A percentile compares a stretch with the other conserved stretches of the same genome.
Evolutionary conservation across 1,140 invertebrate species (phyloP).

Genomic region (Eriosoma lanigerum): DNA sequence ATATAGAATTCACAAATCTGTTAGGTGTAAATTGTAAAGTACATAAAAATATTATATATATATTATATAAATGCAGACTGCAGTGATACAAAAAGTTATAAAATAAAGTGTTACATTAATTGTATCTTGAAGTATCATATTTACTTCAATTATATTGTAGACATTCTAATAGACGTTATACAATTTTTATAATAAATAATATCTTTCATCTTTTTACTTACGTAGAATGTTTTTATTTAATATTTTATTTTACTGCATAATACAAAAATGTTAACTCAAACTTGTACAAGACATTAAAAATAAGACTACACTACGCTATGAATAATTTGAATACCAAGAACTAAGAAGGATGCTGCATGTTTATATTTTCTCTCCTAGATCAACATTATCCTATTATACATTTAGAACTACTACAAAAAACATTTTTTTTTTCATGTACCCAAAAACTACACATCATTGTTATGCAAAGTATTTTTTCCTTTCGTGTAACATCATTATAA

Average conservation of each 20-base stretch:
- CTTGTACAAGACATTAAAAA: slow-evolving; percentile 5
- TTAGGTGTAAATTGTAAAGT: no score
- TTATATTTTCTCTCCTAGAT: background rate
- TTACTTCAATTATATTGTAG: background rate
- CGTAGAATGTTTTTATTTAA: background rate
- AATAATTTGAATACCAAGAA: slow-evolving; percentile 22
- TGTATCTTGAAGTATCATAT: background rate
- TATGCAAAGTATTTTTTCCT: background rate
- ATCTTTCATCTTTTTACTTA: background rate
- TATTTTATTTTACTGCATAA: background rate
- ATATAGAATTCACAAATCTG: no score
- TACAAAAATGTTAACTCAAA: slow-evolving; percentile 22
- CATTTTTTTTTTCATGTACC: background rate
- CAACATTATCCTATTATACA: background rate
- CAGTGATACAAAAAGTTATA: no score
- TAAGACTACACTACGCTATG: background rate
- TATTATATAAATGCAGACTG: no score
- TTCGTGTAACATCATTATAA: background rate
- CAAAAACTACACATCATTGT: background rate
- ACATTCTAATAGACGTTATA: background rate
- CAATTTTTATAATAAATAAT: background rate
- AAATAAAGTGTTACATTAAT: no score
- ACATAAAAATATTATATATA: no score
- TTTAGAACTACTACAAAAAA: background rate
- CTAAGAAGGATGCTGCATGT: background rate